Evolutionary conservation across 1,140 invertebrate genomes (phyloP).

Genomic region (Psilanteris sp.): DNA sequence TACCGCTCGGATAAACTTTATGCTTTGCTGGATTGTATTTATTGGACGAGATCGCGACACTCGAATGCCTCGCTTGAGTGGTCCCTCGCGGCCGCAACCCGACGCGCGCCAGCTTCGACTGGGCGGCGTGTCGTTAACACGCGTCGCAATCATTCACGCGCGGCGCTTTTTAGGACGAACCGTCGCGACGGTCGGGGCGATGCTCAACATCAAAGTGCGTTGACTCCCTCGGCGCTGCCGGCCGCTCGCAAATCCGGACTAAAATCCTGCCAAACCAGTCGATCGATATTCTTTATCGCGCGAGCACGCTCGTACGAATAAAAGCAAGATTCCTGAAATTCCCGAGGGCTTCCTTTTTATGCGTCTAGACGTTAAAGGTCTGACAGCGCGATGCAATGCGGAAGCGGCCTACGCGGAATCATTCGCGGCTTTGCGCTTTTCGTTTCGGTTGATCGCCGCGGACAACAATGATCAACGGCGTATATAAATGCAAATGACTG

Average conservation of each 20-base stretch:
- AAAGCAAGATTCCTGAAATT: conserved; percentile 29
- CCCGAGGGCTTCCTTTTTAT: conserved; percentile 29
- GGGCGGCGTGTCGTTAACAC: conserved; percentile 7
- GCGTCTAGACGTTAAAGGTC: conserved; percentile 37
- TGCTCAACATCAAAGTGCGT: too few relatives aligned
- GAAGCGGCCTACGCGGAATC: conserved; percentile 35
- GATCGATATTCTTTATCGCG: conserved; percentile 23
- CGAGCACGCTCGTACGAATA: conserved; percentile 13
- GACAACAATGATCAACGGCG: conserved; percentile 57
- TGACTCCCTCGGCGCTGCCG: too few relatives aligned
- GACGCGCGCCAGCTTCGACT: conserved; percentile 6
- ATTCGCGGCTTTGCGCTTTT: conserved; percentile 26
- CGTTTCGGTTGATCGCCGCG: conserved; percentile 8
- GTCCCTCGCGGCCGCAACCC: conserved; percentile 5
- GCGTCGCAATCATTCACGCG: too few relatives aligned
- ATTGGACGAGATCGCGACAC: conserved; percentile 35
- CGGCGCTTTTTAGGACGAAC: too few relatives aligned
- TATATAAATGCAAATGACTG: conserved; percentile 59
- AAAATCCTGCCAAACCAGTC: conserved; percentile 3
- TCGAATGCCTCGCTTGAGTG: conserved; percentile 19
- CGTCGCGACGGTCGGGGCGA: too few relatives aligned
- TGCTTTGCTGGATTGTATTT: conserved; percentile 41
- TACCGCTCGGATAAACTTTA: conserved; percentile 37
- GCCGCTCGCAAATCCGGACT: not conserved
- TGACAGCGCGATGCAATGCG: conserved; percentile 49